Evolutionary conservation across 2,888 invertebrate genomes (phyloP).

Genomic region (Apamea crenata): DNA sequence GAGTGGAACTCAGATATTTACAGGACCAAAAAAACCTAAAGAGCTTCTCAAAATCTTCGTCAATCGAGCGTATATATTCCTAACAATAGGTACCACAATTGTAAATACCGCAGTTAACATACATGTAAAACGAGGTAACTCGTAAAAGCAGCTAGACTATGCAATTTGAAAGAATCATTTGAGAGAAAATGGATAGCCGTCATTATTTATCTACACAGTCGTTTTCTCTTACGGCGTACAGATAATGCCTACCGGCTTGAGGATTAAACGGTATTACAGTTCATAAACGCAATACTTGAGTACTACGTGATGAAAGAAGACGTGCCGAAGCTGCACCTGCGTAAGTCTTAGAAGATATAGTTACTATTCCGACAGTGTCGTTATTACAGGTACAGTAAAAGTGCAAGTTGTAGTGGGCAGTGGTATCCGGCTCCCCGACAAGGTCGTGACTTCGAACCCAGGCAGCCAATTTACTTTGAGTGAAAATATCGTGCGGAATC

Average conservation of each 20-base stretch:
- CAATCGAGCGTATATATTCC: too few relatives aligned
- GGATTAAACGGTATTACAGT: constrained; percentile 30
- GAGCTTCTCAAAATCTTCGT: not conserved
- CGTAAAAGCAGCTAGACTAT: constrained; percentile 25
- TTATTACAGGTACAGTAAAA: not conserved
- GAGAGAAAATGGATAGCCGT: constrained; percentile 54
- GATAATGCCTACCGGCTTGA: constrained; percentile 13
- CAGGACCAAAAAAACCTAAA: not conserved
- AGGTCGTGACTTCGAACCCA: too few relatives aligned
- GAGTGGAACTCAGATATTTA: not conserved
- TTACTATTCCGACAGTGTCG: not conserved
- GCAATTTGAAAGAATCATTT: constrained; percentile 51
- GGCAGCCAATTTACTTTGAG: too few relatives aligned
- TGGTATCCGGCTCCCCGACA: too few relatives aligned
- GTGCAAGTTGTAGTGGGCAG: not conserved
- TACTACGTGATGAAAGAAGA: constrained; percentile 1
- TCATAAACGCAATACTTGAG: not conserved
- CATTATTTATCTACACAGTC: constrained; percentile 44
- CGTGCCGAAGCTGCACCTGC: not conserved
- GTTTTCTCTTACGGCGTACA: constrained; percentile 41
- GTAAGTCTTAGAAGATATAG: not conserved
- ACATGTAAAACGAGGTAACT: constrained; percentile 10
- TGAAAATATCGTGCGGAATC: not conserved
- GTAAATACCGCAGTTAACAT: constrained; percentile 14
- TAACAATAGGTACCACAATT: not conserved